A percentile compares a stretch with the other conserved stretches of the same genome.
Conservation (phyloP, 2,113 vertebrate species). For the Epinephelus moara region DNA sequence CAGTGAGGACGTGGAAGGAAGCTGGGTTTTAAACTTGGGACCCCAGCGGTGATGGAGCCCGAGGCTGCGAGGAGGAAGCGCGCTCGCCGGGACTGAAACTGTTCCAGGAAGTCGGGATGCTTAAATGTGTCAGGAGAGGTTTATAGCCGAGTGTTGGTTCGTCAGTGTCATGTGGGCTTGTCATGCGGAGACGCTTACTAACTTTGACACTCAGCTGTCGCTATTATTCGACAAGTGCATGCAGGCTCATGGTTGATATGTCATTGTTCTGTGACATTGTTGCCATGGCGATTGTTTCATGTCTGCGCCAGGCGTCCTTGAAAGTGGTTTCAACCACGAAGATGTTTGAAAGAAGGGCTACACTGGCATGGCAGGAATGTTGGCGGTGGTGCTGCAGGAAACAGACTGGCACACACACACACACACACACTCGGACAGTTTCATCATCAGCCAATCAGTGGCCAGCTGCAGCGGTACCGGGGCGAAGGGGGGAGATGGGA, state of each 20-base stretch:
- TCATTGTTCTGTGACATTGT: slow-evolving; percentile 13
- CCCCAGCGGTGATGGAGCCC: slow-evolving; percentile 36
- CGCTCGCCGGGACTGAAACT: slow-evolving; percentile 2
- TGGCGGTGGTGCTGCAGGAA: slow-evolving; percentile 47
- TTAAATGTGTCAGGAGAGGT: slow-evolving; percentile 4
- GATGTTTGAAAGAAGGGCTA: background rate
- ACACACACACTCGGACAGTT: slow-evolving; percentile 21
- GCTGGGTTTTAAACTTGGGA: slow-evolving; percentile 13
- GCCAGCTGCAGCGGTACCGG: slow-evolving; percentile 33
- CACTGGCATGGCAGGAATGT: slow-evolving; percentile 21
- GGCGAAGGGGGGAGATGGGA: slow-evolving; percentile 22
- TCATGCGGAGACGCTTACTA: background rate
- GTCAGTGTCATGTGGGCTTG: background rate
- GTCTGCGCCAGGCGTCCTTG: slow-evolving; percentile 19
- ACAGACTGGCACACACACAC: slow-evolving; percentile 17
- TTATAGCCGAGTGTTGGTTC: background rate
- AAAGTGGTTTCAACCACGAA: slow-evolving; percentile 4
- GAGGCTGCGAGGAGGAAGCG: slow-evolving; percentile 35
- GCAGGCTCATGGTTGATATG: background rate
- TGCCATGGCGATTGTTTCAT: slow-evolving; percentile 20
- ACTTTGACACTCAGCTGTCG: slow-evolving; percentile 37
- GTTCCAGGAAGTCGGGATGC: slow-evolving; percentile 56
- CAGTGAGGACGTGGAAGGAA: slow-evolving; percentile 12
- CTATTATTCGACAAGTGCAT: background rate
- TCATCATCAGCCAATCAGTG: slow-evolving; percentile 7